These are phyloP conservation scores for Hoplodrina ambigua DNA, from an alignment of 2,888 invertebrate species.

Conservation along the genomic window DNA sequence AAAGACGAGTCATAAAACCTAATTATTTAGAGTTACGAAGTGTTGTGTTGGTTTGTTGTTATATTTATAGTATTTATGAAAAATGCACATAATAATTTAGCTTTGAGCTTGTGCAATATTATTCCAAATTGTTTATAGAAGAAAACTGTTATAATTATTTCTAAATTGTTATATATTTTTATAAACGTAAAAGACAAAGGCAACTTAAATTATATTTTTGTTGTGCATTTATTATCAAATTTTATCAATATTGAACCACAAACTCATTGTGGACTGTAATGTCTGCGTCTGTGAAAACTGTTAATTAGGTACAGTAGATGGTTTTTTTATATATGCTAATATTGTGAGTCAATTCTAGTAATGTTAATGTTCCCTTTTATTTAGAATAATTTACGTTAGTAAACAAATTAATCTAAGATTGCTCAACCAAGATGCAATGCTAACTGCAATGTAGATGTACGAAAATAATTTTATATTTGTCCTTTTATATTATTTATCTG, in stretches of 20 bases:
- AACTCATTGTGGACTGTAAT: slow-evolving; percentile 87
- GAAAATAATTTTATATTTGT: slow-evolving; percentile 85
- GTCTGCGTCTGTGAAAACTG: slow-evolving; percentile 83
- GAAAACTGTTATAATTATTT: slow-evolving; percentile 87
- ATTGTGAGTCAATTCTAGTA: slow-evolving; percentile 90
- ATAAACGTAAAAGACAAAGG: slow-evolving; percentile 88
- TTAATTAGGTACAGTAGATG: slow-evolving; percentile 74
- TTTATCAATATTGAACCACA: slow-evolving; percentile 83
- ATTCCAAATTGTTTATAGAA: slow-evolving; percentile 88
- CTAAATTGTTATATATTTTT: slow-evolving; percentile 90
- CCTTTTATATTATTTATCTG: slow-evolving; percentile 87
- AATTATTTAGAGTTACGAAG: slow-evolving; percentile 74
- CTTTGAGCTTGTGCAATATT: slow-evolving; percentile 89
- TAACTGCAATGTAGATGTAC: slow-evolving; percentile 87
- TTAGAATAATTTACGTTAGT: slow-evolving; percentile 87
- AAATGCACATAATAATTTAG: slow-evolving; percentile 86
- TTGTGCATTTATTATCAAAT: slow-evolving; percentile 90
- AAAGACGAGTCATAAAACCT: slow-evolving; percentile 77
- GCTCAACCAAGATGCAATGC: slow-evolving; percentile 89
- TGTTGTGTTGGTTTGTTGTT: slow-evolving; percentile 89
- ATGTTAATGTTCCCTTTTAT: slow-evolving; percentile 87
- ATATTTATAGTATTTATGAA: slow-evolving; percentile 84
- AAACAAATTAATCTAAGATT: slow-evolving; percentile 88
- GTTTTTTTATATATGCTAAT: slow-evolving; percentile 85
- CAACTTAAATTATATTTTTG: slow-evolving; percentile 89